Percentiles rank a stretch among this genome's conserved stretches.
Conservation (phyloP, 2,888 invertebrate species). For the Lingula anatina region DNA sequence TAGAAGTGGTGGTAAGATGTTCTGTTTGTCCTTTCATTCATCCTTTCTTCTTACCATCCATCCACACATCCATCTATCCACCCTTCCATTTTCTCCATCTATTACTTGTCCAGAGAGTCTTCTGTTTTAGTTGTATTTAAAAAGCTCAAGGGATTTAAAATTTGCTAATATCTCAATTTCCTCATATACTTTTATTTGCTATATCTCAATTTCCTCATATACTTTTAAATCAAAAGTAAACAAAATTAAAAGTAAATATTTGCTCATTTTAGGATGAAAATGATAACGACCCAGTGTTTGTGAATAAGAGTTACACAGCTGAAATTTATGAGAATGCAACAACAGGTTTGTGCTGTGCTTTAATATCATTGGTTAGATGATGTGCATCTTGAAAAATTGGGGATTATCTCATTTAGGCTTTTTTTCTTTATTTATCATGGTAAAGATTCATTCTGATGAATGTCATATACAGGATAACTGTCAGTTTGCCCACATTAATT, state of each 20-base stretch:
- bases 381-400: neutral
- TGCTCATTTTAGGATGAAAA: constrained; percentile 69
- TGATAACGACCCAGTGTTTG: constrained; percentile 79
- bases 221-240: neutral
- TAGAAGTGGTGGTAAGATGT: constrained; percentile 61
- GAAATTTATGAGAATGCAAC: constrained; percentile 75
- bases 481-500: too few species aligned
- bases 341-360: constrained; percentile 60
- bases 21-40: neutral
- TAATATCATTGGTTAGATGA: neutral
- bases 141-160: too few species aligned
- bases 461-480: too few species aligned
- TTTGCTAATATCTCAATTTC: neutral
- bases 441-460: neutral
- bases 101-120: too few species aligned
- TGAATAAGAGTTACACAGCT: constrained; percentile 66
- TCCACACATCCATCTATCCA: too few species aligned
- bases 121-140: too few species aligned
- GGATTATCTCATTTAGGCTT: neutral
- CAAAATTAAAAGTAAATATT: neutral
- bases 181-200: neutral
- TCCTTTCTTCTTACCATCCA: too few species aligned
- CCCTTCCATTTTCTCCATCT: neutral
- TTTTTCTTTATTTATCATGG: neutral
- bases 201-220: neutral